phyloP scores from a whole-genome alignment of 1,140 invertebrate genomes.

The Cherax quadricarinatus region DNA sequence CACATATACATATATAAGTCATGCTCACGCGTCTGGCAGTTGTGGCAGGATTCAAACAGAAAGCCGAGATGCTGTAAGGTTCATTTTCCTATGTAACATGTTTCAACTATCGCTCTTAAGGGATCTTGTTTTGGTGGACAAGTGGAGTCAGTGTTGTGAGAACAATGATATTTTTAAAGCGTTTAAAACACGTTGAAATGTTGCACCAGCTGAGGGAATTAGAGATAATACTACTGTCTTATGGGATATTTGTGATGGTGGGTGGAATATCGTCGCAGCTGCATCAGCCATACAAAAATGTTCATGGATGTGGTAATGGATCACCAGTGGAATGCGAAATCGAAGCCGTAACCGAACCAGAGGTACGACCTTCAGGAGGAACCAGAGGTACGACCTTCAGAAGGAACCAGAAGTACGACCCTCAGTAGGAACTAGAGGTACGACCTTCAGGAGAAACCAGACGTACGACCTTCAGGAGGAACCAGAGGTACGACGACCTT shows the following conservation, averaged over 20 bases:
- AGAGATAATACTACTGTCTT: neutral
- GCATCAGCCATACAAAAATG: neutral
- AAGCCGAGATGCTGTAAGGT: slow-evolving; percentile 16
- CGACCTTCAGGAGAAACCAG: too few species aligned
- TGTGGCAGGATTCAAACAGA: slow-evolving; percentile 40
- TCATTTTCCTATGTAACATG: neutral
- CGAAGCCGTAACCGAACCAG: neutral
- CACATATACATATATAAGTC: neutral
- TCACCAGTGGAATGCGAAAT: too few species aligned
- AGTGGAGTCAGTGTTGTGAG: slow-evolving; percentile 19
- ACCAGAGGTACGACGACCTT: too few species aligned
- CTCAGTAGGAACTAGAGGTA: too few species aligned
- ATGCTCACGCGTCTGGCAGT: slow-evolving; percentile 28
- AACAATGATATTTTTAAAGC: neutral
- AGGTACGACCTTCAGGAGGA: too few species aligned
- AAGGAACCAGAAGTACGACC: too few species aligned
- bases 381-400: neutral
- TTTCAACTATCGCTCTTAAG: slow-evolving; percentile 20
- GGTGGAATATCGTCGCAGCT: too few species aligned
- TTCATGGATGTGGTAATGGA: neutral
- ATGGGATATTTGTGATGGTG: neutral
- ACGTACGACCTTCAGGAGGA: too few species aligned
- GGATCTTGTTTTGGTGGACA: slow-evolving; percentile 22
- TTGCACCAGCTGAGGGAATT: neutral
- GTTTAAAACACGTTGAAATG: neutral